Evolutionary conservation across 2,797 vertebrate genomes (phyloP), one percentile per base, ranked within the genome.

Genomic region (Hippocampus kuda): DNA sequence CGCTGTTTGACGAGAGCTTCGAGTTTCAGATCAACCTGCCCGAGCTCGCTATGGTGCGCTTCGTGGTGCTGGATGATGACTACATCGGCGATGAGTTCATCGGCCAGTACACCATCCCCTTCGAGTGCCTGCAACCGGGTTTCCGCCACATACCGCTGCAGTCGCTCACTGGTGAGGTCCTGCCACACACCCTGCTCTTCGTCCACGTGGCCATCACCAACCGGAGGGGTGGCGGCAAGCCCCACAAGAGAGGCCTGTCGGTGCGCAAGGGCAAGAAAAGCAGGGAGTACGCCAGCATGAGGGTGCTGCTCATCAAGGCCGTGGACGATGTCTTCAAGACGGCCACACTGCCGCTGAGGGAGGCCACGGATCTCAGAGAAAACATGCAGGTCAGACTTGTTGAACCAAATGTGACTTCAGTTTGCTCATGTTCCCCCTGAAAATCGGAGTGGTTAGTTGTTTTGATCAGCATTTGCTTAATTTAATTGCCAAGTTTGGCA

Each of bases 1-100:
- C 97, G 54, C 92, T 98, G 76, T 99, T 99, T 76, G 97, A 98
- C 44, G 96, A 99, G 83, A 99, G 97, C 84, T 99, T 98, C 83
- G 97, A 99, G 87, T 99, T 98, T 77, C 96, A 99, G 72, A 94
- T 99, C 79, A 98, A 98, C 81, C 94, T 99, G 12, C 97, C 97
- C 0, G 97, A 99, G 76, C 89, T 99, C 13, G 95, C 94, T 44
- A 97, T 99, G 96, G 94, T 97, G 82, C 96, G 97, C 73, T 98
- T 99, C 16, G 96, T 99, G 56, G 97, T 97, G 9, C 90, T 99
- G 7, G 97, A 99, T 5, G 97, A 99, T 5, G 97, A 99, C 88
- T 99, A 95, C 75, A 99, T 99, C 22, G 96, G 97, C 22, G 97
- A 99, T 1, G 97, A 99, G 56, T 99, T 99, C 65, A 98, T 98